Base-by-base conservation (phyloP, 2,888 invertebrate species). In the Julus scanicus region DNA sequence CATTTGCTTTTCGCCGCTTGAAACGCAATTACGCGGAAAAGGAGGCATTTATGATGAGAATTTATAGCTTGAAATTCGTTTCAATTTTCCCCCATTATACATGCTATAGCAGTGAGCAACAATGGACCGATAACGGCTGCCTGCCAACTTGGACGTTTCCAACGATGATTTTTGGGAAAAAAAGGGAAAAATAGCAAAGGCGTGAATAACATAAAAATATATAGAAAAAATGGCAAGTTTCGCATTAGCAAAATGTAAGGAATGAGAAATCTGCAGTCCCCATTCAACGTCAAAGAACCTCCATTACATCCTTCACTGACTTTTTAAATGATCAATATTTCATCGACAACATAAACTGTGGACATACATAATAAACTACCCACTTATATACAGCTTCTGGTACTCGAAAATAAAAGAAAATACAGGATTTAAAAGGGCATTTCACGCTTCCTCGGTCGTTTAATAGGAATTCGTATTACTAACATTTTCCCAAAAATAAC, bases 31-130 rank as follows among this genome's bases (percentile, higher is more conserved):
- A 53, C 53, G 53, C 53, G 53, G 53, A 53, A 53, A 53, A 53
- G 53, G 53, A 53, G 53, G 53, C 53, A 53, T 53, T 53, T 53
- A 53, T 53, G 53, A 53, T 53, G 53, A 53, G 53, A 53, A 53
- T 53, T 53, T 53, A 53, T 53, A 4, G 53, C 53, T 53, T 53
- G 11, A 53, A 53, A 53, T 53, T 53, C 53, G 53, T 53, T 53
- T 53, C 53, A 13, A 53, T 53, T 53, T 53, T 53, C 9, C 53
- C 53, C 9, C 15, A 53, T 53, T 53, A 53, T 53, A 17, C 53
- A 53, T 53, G 53, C 53, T 13, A 15, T 29, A 53, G 53, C 53
- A 29, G 29, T 29, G 11, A 17, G 53, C 53, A 53, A 53, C 53
- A 53, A 53, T 53, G 53, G 53, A 15, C 53, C 53, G 53, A 53